Evolutionary conservation across 2,113 vertebrate genomes (phyloP), one percentile per base, ranked within the genome.

Genomic region (Solea solea): DNA sequence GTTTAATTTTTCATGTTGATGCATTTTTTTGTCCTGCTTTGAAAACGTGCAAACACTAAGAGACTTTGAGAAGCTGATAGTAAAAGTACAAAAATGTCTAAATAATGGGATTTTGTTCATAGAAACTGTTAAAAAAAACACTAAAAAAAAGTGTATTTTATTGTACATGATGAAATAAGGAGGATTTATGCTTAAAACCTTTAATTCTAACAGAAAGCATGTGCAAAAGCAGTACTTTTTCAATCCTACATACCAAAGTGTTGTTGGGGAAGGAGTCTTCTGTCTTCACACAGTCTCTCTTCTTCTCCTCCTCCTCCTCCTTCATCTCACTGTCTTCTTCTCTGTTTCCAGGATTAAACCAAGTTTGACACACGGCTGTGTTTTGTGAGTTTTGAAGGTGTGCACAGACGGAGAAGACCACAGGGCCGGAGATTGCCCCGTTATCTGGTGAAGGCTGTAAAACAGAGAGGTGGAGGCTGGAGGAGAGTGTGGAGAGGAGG

Each of bases 231-330:
- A 34, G 2, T 1, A 34, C 34, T 34, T 54, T 14, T 21, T 13
- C 21, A 39, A 25, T 50, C 28, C 48, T 8, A 52, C 69, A 61
- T 39, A 90, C 88, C 82, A 76, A 56, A 8, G 54, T 51, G 66
- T 28, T 64, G 57, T 58, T 82, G 50, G 27, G 53, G 12, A 5
- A 7, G 25, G 46, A 68, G 3, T 8, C 16, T 15, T 8, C 16
- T 15, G 63, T 76, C 46, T 69, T 54, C 14, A 34, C 14, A 12
- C 14, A 2, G n/a, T 8, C 56, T 39, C 65, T 62, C 51, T 55
- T 21, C 21, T n/a, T n/a, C n/a, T n/a, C n/a, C 14, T 50, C 48
- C 15, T 15, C 14, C 10, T 50, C 39, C 15, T 7, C 8, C 9
- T 48, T 58, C 45, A 49, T 10, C 28, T 61, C 48, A 64, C 56